Conservation (phyloP, 2,888 invertebrate genomes). For the Teinopalpus imperialis region DNA sequence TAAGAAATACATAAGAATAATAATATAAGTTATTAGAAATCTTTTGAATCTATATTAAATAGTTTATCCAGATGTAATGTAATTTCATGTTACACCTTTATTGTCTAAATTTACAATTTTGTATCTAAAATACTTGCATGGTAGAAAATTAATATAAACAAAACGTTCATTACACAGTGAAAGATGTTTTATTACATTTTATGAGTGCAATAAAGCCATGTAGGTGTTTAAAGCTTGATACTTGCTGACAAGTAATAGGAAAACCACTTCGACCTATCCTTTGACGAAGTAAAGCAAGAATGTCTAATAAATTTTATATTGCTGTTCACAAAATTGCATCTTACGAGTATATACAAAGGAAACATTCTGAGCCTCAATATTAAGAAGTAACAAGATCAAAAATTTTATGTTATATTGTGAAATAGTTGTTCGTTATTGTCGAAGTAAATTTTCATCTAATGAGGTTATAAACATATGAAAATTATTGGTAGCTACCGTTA, state of each 20-base stretch:
- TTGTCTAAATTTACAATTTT: too few relatives aligned
- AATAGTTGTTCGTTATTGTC: conserved; percentile 5
- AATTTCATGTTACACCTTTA: too few relatives aligned
- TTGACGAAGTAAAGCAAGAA: conserved; percentile 27
- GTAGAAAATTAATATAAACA: too few relatives aligned
- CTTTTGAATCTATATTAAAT: too few relatives aligned
- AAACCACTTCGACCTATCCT: conserved; percentile 11
- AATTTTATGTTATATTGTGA: conserved; percentile 20
- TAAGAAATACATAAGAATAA: too few relatives aligned
- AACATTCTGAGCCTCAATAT: conserved; percentile 21
- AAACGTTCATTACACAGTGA: too few relatives aligned
- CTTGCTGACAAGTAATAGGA: conserved; percentile 1
- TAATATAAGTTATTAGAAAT: too few relatives aligned
- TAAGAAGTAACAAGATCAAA: conserved; percentile 23
- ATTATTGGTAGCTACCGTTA: too few relatives aligned
- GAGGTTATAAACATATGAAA: too few relatives aligned
- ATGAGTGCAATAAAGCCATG: conserved; percentile 9
- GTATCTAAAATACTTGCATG: too few relatives aligned
- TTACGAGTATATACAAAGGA: conserved; percentile 23
- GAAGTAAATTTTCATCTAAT: too few relatives aligned
- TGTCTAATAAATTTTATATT: conserved; percentile 27
- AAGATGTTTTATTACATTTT: conserved; percentile 18
- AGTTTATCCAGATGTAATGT: too few relatives aligned
- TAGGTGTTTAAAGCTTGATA: background rate
- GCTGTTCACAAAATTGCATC: conserved; percentile 26